These are phyloP conservation scores for Pteronotus mesoamericanus DNA, from an alignment of 2,797 vertebrate genomes.

Conservation along the genomic window DNA sequence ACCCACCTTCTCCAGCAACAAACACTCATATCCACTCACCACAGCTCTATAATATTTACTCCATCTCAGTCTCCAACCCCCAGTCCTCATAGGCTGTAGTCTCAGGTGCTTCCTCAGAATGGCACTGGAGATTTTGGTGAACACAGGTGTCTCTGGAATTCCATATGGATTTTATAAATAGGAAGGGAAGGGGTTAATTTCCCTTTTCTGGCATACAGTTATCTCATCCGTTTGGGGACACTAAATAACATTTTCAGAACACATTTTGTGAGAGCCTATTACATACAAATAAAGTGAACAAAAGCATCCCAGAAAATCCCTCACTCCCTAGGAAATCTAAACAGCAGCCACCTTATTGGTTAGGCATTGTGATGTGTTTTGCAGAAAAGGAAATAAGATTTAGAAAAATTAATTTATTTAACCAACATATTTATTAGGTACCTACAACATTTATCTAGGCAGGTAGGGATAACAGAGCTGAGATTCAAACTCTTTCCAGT, in stretches of 20 bases:
- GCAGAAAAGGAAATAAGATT: not conserved
- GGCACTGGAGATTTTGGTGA: not conserved
- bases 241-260: not conserved
- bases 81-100: not conserved
- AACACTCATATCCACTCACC: not conserved
- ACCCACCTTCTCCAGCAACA: not conserved
- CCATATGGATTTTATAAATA: not conserved
- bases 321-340: not conserved
- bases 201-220: not conserved
- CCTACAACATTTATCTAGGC: not conserved
- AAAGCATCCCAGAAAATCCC: not conserved
- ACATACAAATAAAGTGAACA: not conserved
- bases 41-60: not conserved
- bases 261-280: not conserved
- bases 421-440: not conserved
- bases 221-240: not conserved
- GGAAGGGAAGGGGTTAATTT: not conserved
- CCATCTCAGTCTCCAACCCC: fast-evolving
- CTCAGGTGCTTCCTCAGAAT: not conserved
- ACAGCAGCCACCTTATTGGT: not conserved
- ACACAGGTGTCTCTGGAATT: not conserved
- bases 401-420: not conserved
- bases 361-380: not conserved
- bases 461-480: not conserved
- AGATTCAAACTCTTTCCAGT: not conserved